A percentile compares a stretch with the other conserved stretches of the same genome.
These are phyloP conservation scores for Oxytorus armatus DNA, from an alignment of 2,888 invertebrate species.

Conservation along the genomic window DNA sequence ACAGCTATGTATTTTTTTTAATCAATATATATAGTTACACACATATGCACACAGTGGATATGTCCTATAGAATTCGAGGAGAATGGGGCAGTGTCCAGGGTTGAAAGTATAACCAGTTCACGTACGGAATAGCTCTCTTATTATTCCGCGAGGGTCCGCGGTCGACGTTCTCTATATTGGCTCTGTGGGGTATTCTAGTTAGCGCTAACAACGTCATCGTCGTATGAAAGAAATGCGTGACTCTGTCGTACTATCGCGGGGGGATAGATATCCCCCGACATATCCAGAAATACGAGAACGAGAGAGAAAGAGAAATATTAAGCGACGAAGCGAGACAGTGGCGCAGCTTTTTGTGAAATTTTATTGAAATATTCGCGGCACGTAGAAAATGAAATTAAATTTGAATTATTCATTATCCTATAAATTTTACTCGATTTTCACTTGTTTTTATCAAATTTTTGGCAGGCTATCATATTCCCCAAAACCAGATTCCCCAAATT, in stretches of 20 bases:
- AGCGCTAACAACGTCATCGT: slow-evolving; percentile 68
- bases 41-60: neutral
- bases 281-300: neutral
- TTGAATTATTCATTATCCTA: slow-evolving; percentile 1
- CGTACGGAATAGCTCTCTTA: slow-evolving; percentile 64
- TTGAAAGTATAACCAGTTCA: slow-evolving; percentile 61
- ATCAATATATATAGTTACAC: slow-evolving; percentile 7
- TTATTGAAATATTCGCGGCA: slow-evolving; percentile 2
- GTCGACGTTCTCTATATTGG: slow-evolving; percentile 56
- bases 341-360: neutral
- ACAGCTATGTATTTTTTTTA: neutral
- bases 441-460: neutral
- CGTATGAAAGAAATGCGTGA: slow-evolving; percentile 58
- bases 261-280: neutral
- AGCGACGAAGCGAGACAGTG: slow-evolving; percentile 4
- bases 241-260: slow-evolving; percentile 12
- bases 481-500: no score
- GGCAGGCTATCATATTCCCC: neutral
- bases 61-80: neutral
- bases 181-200: slow-evolving; percentile 63
- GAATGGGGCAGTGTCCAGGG: slow-evolving; percentile 28
- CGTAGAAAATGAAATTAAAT: slow-evolving; percentile 1
- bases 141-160: slow-evolving; percentile 63
- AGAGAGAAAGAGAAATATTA: neutral
- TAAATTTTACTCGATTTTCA: neutral